Percentiles rank a stretch among this genome's conserved stretches.
These are phyloP conservation scores for Brachypteracias leptosomus DNA, from an alignment of 2,113 vertebrate genomes.

Conservation along the genomic window DNA sequence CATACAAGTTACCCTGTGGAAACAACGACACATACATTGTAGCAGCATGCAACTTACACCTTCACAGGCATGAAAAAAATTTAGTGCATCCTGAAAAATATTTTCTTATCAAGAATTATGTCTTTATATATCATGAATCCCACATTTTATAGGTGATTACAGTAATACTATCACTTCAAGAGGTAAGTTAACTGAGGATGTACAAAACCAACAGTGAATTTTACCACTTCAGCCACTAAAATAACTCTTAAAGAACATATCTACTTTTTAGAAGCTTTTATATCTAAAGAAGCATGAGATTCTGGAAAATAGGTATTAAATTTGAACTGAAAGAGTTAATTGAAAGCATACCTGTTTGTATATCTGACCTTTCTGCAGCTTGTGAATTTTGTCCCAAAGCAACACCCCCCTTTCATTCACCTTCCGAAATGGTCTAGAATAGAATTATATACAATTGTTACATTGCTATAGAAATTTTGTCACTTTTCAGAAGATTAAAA, in stretches of 20 bases:
- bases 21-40: background rate
- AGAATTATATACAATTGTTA: background rate
- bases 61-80: background rate
- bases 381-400: slow-evolving; percentile 96
- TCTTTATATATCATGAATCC: background rate
- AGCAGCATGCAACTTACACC: background rate
- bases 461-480: background rate
- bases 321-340: background rate
- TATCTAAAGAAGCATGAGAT: background rate
- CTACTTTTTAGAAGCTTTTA: background rate
- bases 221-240: background rate
- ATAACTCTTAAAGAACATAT: background rate
- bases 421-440: slow-evolving; percentile 89
- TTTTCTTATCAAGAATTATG: background rate
- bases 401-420: slow-evolving; percentile 92
- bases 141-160: background rate
- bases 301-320: background rate
- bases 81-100: background rate
- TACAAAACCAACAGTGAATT: background rate
- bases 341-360: slow-evolving; percentile 90
- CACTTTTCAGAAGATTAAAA: background rate
- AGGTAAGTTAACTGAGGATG: background rate
- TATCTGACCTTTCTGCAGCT: slow-evolving; percentile 93
- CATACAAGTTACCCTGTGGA: slow-evolving; percentile 92
- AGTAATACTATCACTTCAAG: background rate